Evolutionary conservation across 2,888 invertebrate genomes (phyloP).

Genomic region (Conomelus anceps): DNA sequence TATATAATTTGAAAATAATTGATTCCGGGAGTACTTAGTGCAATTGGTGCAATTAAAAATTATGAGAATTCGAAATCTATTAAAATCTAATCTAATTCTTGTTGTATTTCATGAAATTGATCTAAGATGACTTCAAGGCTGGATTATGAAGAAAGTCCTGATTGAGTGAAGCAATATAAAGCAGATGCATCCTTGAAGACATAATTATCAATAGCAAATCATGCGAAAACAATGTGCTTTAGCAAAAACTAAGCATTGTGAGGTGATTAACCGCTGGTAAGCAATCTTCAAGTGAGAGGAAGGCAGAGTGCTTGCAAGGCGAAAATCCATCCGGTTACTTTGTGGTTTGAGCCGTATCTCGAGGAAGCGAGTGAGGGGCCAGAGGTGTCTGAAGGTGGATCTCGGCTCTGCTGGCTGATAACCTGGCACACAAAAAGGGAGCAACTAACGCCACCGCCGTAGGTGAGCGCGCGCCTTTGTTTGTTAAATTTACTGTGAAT

Average conservation of each 20-base stretch:
- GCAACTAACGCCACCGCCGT: not conserved
- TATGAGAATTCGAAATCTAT: too few relatives aligned
- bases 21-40: too few relatives aligned
- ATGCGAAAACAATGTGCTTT: not conserved
- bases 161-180: too few relatives aligned
- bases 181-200: too few relatives aligned
- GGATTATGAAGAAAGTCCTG: too few relatives aligned
- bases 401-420: not conserved
- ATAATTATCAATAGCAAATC: not conserved
- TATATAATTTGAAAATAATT: too few relatives aligned
- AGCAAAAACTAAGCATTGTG: not conserved
- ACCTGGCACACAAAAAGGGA: slow-evolving; percentile 9
- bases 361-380: not conserved
- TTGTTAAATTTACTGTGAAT: slow-evolving; percentile 15
- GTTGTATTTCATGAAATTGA: too few relatives aligned
- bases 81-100: too few relatives aligned
- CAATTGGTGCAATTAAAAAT: too few relatives aligned
- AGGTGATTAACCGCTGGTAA: not conserved
- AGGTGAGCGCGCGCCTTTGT: slow-evolving; percentile 23
- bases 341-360: not conserved
- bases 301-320: too few relatives aligned
- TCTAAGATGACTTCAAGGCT: too few relatives aligned
- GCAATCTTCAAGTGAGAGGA: not conserved
- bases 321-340: not conserved
- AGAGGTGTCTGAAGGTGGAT: not conserved